Conservation (phyloP, 2,888 invertebrate species). For the Serripes groenlandicus region DNA sequence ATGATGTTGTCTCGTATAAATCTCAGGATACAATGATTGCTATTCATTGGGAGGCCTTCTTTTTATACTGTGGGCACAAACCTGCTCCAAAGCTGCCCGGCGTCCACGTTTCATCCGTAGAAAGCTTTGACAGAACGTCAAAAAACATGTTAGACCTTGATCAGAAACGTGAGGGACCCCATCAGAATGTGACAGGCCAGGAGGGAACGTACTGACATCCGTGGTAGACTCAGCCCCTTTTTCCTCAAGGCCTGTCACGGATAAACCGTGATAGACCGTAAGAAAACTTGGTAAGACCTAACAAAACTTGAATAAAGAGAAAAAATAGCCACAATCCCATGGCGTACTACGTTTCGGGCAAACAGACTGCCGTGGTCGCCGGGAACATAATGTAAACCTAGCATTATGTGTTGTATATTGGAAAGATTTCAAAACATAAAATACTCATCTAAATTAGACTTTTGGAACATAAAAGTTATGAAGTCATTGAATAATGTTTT, state of each 20-base stretch:
- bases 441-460: too few relatives aligned
- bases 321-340: neutral
- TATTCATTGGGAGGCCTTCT: too few relatives aligned
- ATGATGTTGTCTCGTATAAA: too few relatives aligned
- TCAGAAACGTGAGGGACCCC: neutral
- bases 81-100: too few relatives aligned
- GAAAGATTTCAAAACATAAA: too few relatives aligned
- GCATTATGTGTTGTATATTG: too few relatives aligned
- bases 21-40: too few relatives aligned
- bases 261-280: neutral
- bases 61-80: too few relatives aligned
- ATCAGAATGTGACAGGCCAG: neutral
- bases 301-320: neutral
- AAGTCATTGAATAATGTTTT: too few relatives aligned
- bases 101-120: neutral
- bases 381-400: neutral
- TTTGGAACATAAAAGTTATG: too few relatives aligned
- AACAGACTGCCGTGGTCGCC: neutral
- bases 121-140: slow-evolving; percentile 1
- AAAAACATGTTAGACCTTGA: neutral
- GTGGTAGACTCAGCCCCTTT: neutral
- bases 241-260: too few relatives aligned
- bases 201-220: neutral
- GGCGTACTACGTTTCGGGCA: neutral
- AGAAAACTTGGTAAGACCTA: neutral